Conservation (phyloP, 2,797 vertebrate genomes). For the Pseudochaenichthys georgianus region DNA sequence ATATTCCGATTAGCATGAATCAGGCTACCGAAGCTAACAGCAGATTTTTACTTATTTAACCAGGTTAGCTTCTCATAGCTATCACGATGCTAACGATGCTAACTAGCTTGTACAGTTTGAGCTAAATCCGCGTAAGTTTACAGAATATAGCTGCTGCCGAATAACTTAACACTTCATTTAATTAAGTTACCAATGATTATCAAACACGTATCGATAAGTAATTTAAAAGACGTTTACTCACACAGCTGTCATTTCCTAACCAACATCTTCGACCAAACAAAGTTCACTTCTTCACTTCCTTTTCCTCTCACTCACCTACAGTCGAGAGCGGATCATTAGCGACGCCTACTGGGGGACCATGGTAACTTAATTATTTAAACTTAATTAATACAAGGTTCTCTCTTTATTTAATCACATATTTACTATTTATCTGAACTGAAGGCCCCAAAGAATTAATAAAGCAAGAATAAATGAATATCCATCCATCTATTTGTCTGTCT, state of each 20-base stretch:
- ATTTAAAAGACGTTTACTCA: conserved; percentile 38
- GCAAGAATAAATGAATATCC: not conserved
- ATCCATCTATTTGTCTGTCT: no score
- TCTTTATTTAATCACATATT: no score
- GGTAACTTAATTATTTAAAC: no score
- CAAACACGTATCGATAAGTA: rapidly evolving
- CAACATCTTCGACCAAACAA: conserved; percentile 47
- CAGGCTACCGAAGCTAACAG: not conserved
- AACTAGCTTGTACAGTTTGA: conserved; percentile 7
- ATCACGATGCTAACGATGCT: conserved; percentile 15
- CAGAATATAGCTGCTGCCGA: rapidly evolving
- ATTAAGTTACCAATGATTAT: rapidly evolving
- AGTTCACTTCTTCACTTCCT: conserved; percentile 61
- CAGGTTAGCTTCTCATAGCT: conserved; percentile 32
- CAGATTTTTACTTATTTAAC: conserved; percentile 20
- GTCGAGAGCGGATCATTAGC: not conserved
- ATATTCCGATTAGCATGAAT: rapidly evolving
- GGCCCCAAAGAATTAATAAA: no score
- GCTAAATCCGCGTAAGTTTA: not conserved
- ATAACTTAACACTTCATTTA: not conserved
- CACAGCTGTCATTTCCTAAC: conserved; percentile 52
- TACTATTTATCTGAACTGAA: not conserved
- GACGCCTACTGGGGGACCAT: not conserved
- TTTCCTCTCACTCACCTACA: not conserved
- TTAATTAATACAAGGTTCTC: no score